Conservation (phyloP, 2,113 vertebrate genomes). For the Harpagus bidentatus region DNA sequence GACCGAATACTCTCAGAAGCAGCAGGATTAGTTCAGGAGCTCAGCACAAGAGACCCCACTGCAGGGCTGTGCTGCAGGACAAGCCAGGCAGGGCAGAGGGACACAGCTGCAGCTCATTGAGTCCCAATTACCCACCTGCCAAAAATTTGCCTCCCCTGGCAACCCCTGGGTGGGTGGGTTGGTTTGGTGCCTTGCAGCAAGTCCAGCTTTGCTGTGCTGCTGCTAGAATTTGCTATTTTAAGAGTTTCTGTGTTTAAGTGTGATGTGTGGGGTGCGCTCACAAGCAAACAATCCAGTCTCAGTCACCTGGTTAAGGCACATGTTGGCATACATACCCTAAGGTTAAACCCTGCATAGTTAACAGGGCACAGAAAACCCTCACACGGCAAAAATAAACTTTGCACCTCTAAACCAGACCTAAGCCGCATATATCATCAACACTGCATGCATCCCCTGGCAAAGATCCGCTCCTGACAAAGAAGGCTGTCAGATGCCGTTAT, state of each 20-base stretch:
- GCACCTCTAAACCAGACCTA: background rate
- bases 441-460: background rate
- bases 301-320: background rate
- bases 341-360: fast-evolving
- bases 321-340: fast-evolving
- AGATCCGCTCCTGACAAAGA: background rate
- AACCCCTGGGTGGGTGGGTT: fast-evolving
- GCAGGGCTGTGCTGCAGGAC: background rate
- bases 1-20: fast-evolving
- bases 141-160: background rate
- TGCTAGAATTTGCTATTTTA: background rate
- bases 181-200: background rate
- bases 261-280: fast-evolving
- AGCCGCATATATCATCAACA: fast-evolving
- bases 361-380: background rate
- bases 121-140: background rate
- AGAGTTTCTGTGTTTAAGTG: background rate
- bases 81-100: background rate
- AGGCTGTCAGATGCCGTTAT: background rate
- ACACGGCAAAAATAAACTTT: background rate
- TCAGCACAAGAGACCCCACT: fast-evolving
- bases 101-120: background rate
- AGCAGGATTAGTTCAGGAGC: background rate
- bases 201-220: background rate
- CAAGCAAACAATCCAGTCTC: fast-evolving